A percentile compares a stretch with the other conserved stretches of the same genome.
phyloP scores from a whole-genome alignment of 2,113 vertebrate genomes.

The Nettapus auritus region DNA sequence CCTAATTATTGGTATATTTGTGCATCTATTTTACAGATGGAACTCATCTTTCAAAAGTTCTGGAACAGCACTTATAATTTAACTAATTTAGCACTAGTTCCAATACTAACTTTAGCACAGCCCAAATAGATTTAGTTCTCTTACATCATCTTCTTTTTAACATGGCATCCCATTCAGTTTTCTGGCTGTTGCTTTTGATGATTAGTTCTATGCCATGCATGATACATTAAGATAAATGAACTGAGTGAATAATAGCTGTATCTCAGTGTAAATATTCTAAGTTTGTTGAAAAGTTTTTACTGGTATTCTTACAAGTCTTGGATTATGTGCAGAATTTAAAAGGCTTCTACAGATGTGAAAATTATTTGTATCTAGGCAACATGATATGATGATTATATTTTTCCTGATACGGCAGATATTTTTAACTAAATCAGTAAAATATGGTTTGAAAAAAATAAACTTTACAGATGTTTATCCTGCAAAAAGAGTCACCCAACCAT shows the following conservation, averaged over 20 bases:
- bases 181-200: not conserved
- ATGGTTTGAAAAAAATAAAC: not conserved
- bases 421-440: not conserved
- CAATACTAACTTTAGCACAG: not conserved
- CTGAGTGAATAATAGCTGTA: not conserved
- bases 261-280: not conserved
- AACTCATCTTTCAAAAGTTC: not conserved
- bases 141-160: not conserved
- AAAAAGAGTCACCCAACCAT: not conserved
- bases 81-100: too few species aligned
- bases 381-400: not conserved
- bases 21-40: not conserved
- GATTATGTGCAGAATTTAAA: not conserved
- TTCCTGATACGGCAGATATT: not conserved
- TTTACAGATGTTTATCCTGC: not conserved
- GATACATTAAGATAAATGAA: not conserved
- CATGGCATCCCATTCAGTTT: not conserved
- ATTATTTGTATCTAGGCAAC: not conserved
- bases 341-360: not conserved
- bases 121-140: not conserved
- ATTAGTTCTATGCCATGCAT: not conserved
- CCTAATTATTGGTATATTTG: not conserved
- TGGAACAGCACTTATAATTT: too few species aligned
- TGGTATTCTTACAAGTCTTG: not conserved
- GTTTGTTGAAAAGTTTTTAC: not conserved